Evolutionary conservation across 2,113 vertebrate species (phyloP).

Genomic region (Bos indicus): DNA sequence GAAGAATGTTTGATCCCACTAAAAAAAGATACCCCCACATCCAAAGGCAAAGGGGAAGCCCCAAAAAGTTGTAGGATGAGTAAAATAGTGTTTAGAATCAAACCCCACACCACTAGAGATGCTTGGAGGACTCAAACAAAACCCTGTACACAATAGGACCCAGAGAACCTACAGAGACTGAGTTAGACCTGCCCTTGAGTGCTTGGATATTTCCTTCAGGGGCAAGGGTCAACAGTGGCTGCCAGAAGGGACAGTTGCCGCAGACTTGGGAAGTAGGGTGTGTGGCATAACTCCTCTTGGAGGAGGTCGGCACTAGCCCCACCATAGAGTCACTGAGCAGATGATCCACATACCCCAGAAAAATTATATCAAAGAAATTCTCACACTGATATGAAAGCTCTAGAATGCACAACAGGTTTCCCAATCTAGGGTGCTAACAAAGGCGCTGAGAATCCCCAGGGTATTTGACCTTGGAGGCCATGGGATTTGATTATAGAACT

Average conservation of each 20-base stretch:
- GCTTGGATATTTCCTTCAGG: not conserved
- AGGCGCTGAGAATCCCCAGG: not conserved
- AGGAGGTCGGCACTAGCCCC: not conserved
- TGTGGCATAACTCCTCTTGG: not conserved
- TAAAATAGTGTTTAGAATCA: not conserved
- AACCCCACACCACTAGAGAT: not conserved
- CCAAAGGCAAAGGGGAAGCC: not conserved
- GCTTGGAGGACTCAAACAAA: not conserved
- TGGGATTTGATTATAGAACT: not conserved
- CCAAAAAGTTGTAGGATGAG: fast-evolving
- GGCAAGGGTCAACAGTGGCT: not conserved
- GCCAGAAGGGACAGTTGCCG: not conserved
- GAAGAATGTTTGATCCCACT: not conserved
- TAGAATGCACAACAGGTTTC: not conserved
- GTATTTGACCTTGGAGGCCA: not conserved
- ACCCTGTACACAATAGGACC: not conserved
- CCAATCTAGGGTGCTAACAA: not conserved
- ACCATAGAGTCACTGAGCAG: not conserved
- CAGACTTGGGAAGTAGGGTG: not conserved
- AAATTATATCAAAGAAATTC: not conserved
- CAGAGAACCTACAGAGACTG: not conserved
- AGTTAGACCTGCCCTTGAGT: not conserved
- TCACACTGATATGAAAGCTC: not conserved
- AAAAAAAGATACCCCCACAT: not conserved
- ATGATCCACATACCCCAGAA: not conserved